Base-by-base conservation (phyloP, 2,888 invertebrate genomes). In the Theristus sp. region DNA sequence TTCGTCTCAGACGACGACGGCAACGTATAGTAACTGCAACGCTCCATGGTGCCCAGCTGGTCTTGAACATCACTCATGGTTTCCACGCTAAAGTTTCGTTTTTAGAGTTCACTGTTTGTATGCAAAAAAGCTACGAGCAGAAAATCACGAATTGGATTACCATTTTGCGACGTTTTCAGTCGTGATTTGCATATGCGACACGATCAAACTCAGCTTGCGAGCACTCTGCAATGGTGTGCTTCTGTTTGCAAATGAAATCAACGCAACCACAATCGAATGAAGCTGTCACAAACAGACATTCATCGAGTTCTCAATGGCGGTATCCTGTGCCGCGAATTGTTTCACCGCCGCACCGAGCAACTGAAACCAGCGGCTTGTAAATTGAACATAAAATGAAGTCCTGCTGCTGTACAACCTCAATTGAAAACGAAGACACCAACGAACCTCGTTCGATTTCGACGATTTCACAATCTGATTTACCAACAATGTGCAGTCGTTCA, bases 151-250 rank as follows among this genome's bases (percentile, higher is more conserved):
- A 25, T n/a, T 22, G 22, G 6, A 26, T 26, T 25, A 20, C 26
- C 25, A 22, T 56, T 31, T 56, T 6, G 24, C 56, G 31, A 56
- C 56, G 56, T 29, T 31, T 2, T 56, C 56, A 2, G 56, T 31
- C 54, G 54, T 27, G 13, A 54, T n/a, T 29, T 56, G 30, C 56
- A 56, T 31, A 24, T 56, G 56, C 30, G 56, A 56, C 24, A 56
- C 56, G 27, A 31, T 56, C 56, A 56, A n/a, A 31, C 24, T 2
- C 56, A 56, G 20, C 13, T 31, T 29, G 6, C 24, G 6, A 3
- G n/a, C 56, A 24, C 26, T 56, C 54, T 54, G 54, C 20, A 54
- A 27, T 6, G 13, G n/a, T n/a, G n/a, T n/a, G n/a, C n/a, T n/a
- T n/a, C n/a, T n/a, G n/a, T n/a, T n/a, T n/a, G n/a, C n/a, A n/a